phyloP scores from a whole-genome alignment of 2,797 vertebrate species.

The Darevskia nairensis region DNA sequence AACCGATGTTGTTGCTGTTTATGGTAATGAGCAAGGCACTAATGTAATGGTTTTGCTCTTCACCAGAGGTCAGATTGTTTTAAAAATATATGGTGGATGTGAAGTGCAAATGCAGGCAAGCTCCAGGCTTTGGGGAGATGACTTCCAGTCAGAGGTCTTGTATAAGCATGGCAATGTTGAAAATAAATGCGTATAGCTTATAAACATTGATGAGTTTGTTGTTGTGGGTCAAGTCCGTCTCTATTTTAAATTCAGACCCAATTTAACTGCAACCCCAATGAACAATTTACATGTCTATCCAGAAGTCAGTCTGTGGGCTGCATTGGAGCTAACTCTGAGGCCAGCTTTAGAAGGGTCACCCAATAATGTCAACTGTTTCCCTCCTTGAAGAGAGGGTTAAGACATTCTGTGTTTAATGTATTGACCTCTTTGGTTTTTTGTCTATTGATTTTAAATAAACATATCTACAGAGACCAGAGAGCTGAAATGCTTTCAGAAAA shows the following conservation, averaged over 20 bases:
- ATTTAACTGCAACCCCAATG: background rate
- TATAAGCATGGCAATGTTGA: background rate
- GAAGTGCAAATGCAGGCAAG: background rate
- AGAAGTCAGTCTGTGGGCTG: background rate
- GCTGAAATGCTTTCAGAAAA: background rate
- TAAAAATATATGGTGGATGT: background rate
- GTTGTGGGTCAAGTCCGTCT: background rate
- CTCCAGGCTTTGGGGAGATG: background rate
- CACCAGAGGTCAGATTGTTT: constrained; percentile 23
- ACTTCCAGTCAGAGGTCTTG: background rate
- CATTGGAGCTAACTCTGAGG: background rate
- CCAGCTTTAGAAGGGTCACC: background rate
- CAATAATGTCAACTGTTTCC: background rate
- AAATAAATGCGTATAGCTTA: background rate
- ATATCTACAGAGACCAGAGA: background rate
- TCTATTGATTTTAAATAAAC: constrained; percentile 4
- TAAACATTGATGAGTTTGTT: background rate
- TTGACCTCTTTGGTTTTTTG: background rate
- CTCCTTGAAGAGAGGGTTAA: background rate
- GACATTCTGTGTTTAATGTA: background rate
- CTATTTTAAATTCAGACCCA: background rate
- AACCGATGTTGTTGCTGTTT: constrained; percentile 31
- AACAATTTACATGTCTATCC: background rate
- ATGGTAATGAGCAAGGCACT: constrained; percentile 65
- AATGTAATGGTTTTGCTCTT: constrained; percentile 66